Percentiles rank a stretch among this genome's conserved stretches.
Evolutionary conservation across 1,140 invertebrate genomes (phyloP).

Genomic region (Geopemphigus sp.): DNA sequence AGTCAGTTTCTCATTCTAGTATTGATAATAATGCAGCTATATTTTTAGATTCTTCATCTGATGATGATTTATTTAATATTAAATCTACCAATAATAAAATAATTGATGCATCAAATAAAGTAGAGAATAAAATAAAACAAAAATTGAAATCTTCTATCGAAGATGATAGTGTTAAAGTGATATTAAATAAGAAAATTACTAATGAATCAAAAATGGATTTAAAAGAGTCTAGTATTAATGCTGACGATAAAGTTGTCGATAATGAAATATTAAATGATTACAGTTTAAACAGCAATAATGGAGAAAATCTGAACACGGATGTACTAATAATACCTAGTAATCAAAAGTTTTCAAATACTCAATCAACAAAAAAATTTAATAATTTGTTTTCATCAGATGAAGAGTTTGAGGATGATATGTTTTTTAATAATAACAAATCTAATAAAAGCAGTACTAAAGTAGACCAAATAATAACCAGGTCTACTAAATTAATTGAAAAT

Average conservation of each 20-base stretch:
- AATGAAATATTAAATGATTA: not conserved
- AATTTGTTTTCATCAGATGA: slow-evolving; percentile 45
- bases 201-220: not conserved
- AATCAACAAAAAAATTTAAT: not conserved
- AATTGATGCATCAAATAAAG: not conserved
- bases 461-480: not conserved
- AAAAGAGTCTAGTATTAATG: not conserved
- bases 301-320: not conserved
- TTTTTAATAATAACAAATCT: not conserved
- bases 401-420: slow-evolving; percentile 2
- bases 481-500: not conserved
- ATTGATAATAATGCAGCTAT: not conserved
- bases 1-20: not conserved
- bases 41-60: slow-evolving; percentile 31
- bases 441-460: not conserved
- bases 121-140: not conserved
- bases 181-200: not conserved
- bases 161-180: not conserved
- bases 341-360: not conserved
- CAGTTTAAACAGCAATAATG: not conserved
- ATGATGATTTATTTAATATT: slow-evolving; percentile 41
- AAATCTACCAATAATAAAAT: not conserved
- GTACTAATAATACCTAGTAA: not conserved
- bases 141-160: not conserved
- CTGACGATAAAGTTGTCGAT: not conserved